Conservation (phyloP, 2,888 invertebrate species). For the Watsonalla binaria region DNA sequence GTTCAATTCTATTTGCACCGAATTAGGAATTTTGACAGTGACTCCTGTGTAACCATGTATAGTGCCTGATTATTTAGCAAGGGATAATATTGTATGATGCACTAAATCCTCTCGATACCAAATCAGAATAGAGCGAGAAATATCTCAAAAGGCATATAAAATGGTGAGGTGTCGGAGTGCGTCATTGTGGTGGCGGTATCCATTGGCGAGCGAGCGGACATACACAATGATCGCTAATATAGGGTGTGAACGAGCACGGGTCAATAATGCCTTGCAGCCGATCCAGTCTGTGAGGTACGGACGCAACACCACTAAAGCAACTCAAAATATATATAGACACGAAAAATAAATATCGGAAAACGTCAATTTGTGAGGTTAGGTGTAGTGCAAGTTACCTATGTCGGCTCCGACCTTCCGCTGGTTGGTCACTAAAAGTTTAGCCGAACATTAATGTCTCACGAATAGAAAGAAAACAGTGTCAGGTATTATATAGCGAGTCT, state of each 20-base stretch:
- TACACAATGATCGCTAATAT: slow-evolving; percentile 75
- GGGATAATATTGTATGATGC: slow-evolving; percentile 67
- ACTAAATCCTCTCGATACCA: slow-evolving; percentile 62
- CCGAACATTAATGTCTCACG: slow-evolving; percentile 75
- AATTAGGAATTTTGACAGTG: slow-evolving; percentile 25
- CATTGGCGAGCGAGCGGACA: slow-evolving; percentile 75
- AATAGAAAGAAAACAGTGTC: slow-evolving; percentile 57
- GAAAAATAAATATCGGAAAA: slow-evolving; percentile 75
- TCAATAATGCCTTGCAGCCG: slow-evolving; percentile 75
- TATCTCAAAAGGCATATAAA: slow-evolving; percentile 67
- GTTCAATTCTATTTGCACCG: slow-evolving; percentile 38
- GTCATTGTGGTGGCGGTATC: slow-evolving; percentile 61
- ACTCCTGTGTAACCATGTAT: slow-evolving; percentile 20
- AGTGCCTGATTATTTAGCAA: slow-evolving; percentile 23
- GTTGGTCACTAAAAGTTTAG: slow-evolving; percentile 82
- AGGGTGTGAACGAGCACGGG: slow-evolving; percentile 75
- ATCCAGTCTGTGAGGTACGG: slow-evolving; percentile 77
- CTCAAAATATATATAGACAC: slow-evolving; percentile 75
- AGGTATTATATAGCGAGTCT: slow-evolving; percentile 42
- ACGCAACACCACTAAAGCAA: slow-evolving; percentile 79
- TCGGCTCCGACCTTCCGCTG: slow-evolving; percentile 85
- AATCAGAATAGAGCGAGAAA: slow-evolving; percentile 63
- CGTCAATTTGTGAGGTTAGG: slow-evolving; percentile 77
- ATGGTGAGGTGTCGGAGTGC: slow-evolving; percentile 71
- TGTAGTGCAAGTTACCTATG: slow-evolving; percentile 83